Evolutionary conservation across 1,140 invertebrate species (phyloP).

Genomic region (Atta colombica): DNA sequence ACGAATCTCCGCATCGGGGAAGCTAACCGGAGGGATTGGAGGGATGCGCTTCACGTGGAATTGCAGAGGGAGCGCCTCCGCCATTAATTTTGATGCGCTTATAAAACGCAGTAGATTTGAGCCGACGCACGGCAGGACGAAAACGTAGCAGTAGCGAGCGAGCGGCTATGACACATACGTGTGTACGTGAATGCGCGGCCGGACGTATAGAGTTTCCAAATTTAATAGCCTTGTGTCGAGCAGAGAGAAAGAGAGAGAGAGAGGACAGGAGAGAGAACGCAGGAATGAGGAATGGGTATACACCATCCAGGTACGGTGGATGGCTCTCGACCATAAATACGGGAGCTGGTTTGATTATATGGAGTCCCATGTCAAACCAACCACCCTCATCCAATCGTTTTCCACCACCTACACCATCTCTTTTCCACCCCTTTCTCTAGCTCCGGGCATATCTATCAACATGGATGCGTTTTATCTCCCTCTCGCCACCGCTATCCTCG

Average conservation of each 20-base stretch:
- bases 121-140: conserved; percentile 17
- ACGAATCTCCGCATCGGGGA: conserved; percentile 15
- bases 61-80: conserved; percentile 72
- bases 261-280: conserved; percentile 58
- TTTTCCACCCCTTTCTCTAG: not conserved
- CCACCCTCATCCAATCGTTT: conserved; percentile 47
- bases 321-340: conserved; percentile 80
- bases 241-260: not conserved
- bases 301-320: conserved; percentile 68
- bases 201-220: conserved; percentile 84
- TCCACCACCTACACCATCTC: not conserved
- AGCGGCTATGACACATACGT: conserved; percentile 16
- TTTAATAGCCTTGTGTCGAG: conserved; percentile 83
- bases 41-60: conserved; percentile 72
- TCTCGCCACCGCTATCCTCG: not conserved
- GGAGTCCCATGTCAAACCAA: conserved; percentile 79
- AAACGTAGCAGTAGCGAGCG: conserved; percentile 19
- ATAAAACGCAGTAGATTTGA: conserved; percentile 80
- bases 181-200: conserved; percentile 30
- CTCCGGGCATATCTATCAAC: not conserved
- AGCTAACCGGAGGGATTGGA: conserved; percentile 6
- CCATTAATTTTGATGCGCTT: conserved; percentile 84
- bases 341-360: conserved; percentile 81
- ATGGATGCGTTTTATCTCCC: conserved; percentile 66
- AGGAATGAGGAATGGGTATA: conserved; percentile 81